A percentile compares a stretch with the other conserved stretches of the same genome.
Evolutionary conservation across 2,113 vertebrate genomes (phyloP).

Genomic region (Channa maculata): DNA sequence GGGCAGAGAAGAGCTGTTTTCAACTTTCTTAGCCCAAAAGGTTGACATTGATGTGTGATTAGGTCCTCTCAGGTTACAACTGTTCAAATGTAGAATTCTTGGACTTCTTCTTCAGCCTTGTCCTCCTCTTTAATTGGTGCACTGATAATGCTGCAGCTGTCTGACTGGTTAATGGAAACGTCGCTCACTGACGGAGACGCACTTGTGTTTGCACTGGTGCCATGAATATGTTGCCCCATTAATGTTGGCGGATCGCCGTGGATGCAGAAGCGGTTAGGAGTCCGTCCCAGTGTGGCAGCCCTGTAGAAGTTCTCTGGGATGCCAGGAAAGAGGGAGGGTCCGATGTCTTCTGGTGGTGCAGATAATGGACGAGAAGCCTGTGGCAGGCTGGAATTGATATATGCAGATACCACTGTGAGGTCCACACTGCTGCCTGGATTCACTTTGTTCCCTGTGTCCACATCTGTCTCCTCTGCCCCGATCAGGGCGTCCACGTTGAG

Average conservation of each 20-base stretch:
- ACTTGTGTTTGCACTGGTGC: constrained; percentile 20
- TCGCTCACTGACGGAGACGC: constrained; percentile 57
- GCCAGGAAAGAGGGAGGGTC: constrained; percentile 28
- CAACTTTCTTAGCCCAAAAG: background rate
- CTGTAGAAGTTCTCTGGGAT: constrained; percentile 26
- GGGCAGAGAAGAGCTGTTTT: constrained; percentile 34
- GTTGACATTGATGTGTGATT: background rate
- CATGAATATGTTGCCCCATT: constrained; percentile 17
- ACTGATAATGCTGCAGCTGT: constrained; percentile 61
- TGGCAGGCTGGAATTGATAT: constrained; percentile 77
- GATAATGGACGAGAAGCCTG: constrained; percentile 69
- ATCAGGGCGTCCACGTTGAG: constrained; percentile 88
- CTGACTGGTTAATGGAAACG: constrained; percentile 55
- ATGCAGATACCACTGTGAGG: constrained; percentile 91
- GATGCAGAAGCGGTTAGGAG: constrained; percentile 40
- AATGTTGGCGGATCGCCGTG: constrained; percentile 4
- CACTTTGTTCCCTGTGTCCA: constrained; percentile 90
- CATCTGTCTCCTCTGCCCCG: constrained; percentile 92
- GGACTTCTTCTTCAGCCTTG: constrained; percentile 62
- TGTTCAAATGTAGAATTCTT: constrained; percentile 89
- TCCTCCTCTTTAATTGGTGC: background rate
- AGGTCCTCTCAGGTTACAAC: background rate
- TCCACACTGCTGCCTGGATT: constrained; percentile 82
- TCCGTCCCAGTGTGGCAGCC: constrained; percentile 57
- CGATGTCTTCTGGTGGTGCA: constrained; percentile 53